Evolutionary conservation across 2,797 vertebrate genomes (phyloP), one percentile per base, ranked within the genome.

Genomic region (Tokudaia muenninki): DNA sequence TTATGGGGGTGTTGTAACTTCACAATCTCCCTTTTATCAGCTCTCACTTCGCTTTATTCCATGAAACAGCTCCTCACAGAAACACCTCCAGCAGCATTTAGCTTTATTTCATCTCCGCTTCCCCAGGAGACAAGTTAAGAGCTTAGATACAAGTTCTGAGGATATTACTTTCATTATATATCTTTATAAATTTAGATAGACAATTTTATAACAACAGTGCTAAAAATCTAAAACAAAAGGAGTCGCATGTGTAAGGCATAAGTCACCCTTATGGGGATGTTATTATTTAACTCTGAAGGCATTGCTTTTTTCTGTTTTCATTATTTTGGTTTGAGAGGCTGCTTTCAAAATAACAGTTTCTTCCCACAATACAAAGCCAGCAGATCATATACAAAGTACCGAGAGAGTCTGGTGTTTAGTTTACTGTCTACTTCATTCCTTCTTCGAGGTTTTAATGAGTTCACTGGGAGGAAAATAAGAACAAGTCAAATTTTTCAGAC

Each of bases 131-230:
- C 34, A 89, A 88, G 57, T 94, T 97, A 78, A 94, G 70, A 94
- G 10, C 70, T 52, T 96, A 93, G 96, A 97, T 93, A 89, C 75
- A 93, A 92, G 97, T 91, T 95, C 78, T 87, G 55, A 13, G 3
- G 79, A 89, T 97, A 96, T 90, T 96, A 79, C 81, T 95, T 98
- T 92, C 80, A 94, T 94, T 97, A 52, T 96, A 91, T 94, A 78
- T 91, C 74, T 88, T 96, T 87, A 94, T 95, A 88, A 81, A 91
- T 96, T 94, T 88, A 4, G 19, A 88, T 95, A 55, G 81, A 95
- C 92, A 90, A 37, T 97, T 96, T 94, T 80, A 93, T 89, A 96
- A 17, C 84, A 95, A 94, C 59, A 82, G 59, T 50, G 2, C 47
- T 96, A 91, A 96, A 86, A 88, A 79, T 91, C 37, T 22, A 50